Evolutionary conservation across 2,888 invertebrate species (phyloP).

Genomic region (Physocephala rufipes): DNA sequence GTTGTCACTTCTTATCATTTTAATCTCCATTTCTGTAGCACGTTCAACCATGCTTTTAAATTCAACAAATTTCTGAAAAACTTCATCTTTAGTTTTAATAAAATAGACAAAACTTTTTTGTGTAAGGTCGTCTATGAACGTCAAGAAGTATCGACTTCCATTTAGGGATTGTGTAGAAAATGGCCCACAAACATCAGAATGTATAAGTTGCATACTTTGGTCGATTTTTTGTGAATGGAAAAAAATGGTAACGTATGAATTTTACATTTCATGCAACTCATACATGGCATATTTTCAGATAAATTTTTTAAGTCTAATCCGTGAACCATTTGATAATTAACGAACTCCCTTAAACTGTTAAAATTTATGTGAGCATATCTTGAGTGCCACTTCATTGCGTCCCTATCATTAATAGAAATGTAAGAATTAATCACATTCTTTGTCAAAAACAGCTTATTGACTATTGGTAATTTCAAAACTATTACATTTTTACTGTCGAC

Average conservation of each 20-base stretch:
- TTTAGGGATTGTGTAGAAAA: constrained; percentile 37
- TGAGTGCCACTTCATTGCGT: constrained; percentile 15
- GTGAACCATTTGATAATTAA: not conserved
- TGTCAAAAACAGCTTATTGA: too few relatives aligned
- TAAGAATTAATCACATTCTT: too few relatives aligned
- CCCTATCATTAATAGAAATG: too few relatives aligned
- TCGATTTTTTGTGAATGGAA: constrained; percentile 25
- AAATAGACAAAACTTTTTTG: constrained; percentile 43
- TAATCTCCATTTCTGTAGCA: constrained; percentile 13
- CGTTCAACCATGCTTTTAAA: constrained; percentile 40
- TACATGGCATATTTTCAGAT: constrained; percentile 7
- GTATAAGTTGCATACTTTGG: constrained; percentile 32
- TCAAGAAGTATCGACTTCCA: constrained; percentile 42
- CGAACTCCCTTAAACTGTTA: not conserved
- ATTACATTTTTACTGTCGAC: too few relatives aligned
- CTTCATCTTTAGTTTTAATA: constrained; percentile 31
- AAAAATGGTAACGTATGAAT: constrained; percentile 33
- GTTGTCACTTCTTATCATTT: constrained; percentile 23
- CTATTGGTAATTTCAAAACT: too few relatives aligned
- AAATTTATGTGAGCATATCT: constrained; percentile 15
- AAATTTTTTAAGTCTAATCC: not conserved
- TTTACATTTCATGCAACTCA: constrained; percentile 34
- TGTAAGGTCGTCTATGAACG: constrained; percentile 44
- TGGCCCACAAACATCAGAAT: constrained; percentile 39
- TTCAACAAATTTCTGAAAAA: constrained; percentile 35